Base-by-base conservation (phyloP, 2,888 invertebrate genomes). In the Erannis defoliaria region DNA sequence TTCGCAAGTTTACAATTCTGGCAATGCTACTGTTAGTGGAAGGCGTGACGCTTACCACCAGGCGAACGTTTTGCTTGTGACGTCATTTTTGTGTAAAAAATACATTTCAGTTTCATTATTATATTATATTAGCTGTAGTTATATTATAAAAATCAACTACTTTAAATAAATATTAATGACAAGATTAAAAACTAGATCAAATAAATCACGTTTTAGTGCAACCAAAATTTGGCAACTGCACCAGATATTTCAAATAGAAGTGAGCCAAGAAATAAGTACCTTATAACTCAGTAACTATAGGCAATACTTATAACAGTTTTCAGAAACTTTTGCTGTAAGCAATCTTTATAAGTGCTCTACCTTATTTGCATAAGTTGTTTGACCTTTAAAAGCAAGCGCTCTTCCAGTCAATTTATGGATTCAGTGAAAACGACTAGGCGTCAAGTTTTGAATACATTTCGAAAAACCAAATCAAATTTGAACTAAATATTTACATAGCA, bases 331-430 rank as follows among this genome's bases (percentile, higher is more conserved):
- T 59, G 59, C 53, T 53, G 51, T 55, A 50, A 37, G 55, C 56
- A 69, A 67, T 66, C 35, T 53, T 53, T 49, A 59, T 56, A 66
- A 69, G 66, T 69, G 62, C 66, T 66, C 54, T 31, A 40, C 29
- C 26, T 49, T 59, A 59, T 66, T 64, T 63, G 38, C 38, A 38
- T 51, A 43, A 64, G 60, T 63, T 62, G 61, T 66, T 66, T 62
- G 64, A 64, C 62, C 66, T 63, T 64, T 61, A 21, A 57, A 58
- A 60, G 38, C 54, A 60, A 43, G 33, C 55, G 35, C 49, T 50
- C 16, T 9, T 51, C 23, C 19, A 55, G 18, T 45, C 46, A 61
- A 55, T 38, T 55, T 55, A 50, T 51, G 40, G 18, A 56, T 46
- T 56, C 43, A 29, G 43, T 14, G 46, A 33, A 46, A 46, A 18